Evolutionary conservation across 2,797 vertebrate genomes (phyloP).

Genomic region (Astyanax mexicanus): DNA sequence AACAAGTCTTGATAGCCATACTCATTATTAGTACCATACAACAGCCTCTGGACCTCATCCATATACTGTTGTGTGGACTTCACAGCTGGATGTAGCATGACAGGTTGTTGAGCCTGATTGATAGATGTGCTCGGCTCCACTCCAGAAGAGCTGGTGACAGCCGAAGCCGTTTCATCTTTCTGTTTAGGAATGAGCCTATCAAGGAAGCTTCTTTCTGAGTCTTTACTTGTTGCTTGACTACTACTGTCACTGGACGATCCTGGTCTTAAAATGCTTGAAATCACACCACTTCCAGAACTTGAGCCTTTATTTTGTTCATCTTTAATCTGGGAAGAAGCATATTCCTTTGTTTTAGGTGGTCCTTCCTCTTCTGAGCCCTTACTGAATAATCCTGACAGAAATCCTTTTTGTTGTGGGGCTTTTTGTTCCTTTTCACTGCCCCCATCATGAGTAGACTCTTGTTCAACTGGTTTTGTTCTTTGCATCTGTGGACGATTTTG

Average conservation of each 20-base stretch:
- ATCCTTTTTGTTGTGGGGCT: constrained; percentile 71
- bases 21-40: constrained; percentile 77
- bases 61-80: constrained; percentile 74
- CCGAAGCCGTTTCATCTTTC: constrained; percentile 53
- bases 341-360: constrained; percentile 67
- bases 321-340: constrained; percentile 44
- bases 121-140: constrained; percentile 22
- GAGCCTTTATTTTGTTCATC: constrained; percentile 64
- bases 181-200: constrained; percentile 73
- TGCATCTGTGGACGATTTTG: constrained; percentile 75
- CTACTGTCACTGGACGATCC: constrained; percentile 54
- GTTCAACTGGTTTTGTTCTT: constrained; percentile 74
- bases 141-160: constrained; percentile 53
- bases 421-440: constrained; percentile 74
- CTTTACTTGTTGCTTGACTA: constrained; percentile 49
- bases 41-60: constrained; percentile 77
- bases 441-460: constrained; percentile 64
- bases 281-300: constrained; percentile 60
- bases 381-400: constrained; percentile 84
- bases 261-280: constrained; percentile 73
- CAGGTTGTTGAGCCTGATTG: constrained; percentile 46
- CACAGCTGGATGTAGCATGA: constrained; percentile 61
- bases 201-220: constrained; percentile 73
- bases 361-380: constrained; percentile 73
- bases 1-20: constrained; percentile 83